phyloP scores from a whole-genome alignment of 2,113 vertebrate species.

The Pteronura brasiliensis region DNA sequence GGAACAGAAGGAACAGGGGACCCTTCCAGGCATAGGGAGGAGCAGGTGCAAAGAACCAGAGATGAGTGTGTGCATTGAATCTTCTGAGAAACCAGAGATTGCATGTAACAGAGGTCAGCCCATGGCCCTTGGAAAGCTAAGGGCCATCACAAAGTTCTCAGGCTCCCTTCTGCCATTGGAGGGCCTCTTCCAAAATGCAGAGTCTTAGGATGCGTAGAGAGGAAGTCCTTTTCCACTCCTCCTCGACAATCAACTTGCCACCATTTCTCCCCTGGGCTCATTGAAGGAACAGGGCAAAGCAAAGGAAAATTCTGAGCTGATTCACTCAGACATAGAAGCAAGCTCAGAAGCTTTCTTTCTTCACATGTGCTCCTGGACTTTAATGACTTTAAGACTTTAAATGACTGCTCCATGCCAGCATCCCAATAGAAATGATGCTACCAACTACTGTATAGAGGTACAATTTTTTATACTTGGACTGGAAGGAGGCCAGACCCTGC shows the following conservation, averaged over 20 bases:
- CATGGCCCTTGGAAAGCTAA: rapidly evolving
- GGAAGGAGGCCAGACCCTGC: neutral
- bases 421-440: neutral
- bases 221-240: neutral
- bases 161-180: neutral
- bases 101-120: neutral
- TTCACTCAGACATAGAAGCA: neutral
- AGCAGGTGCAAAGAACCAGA: neutral
- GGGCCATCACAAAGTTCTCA: neutral
- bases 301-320: neutral
- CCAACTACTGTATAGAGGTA: neutral
- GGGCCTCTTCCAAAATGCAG: neutral
- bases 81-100: neutral
- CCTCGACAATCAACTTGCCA: neutral
- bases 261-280: neutral
- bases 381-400: neutral
- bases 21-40: neutral
- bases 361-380: neutral
- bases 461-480: neutral
- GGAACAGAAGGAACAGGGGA: neutral
- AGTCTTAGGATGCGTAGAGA: neutral
- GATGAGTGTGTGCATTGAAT: rapidly evolving
- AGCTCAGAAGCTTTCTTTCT: neutral
- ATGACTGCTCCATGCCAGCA: neutral
- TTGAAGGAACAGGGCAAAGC: neutral